Evolutionary conservation across 2,888 invertebrate genomes (phyloP), one percentile per base, ranked within the genome.

Genomic region (Rhimphoctona megacephalus): DNA sequence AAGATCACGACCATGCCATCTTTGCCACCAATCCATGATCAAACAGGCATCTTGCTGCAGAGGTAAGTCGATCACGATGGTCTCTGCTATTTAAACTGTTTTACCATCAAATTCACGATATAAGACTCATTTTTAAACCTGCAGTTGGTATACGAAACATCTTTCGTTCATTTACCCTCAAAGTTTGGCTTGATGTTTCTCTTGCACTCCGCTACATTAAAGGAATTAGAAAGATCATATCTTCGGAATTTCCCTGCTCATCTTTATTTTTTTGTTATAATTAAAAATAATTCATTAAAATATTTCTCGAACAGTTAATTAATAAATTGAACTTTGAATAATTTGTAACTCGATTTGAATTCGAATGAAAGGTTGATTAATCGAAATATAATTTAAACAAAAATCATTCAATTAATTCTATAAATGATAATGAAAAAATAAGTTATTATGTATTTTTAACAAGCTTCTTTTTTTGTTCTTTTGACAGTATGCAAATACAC

Each of bases 401-500:
- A n/a, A 54, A n/a, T 54, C 6, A 22, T 5, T 54, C 22, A 6
- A 54, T 1, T 6, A 22, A n/a, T 19, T 49, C 17, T 49, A n/a
- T 54, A 1, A 54, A 7, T 22, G 11, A 25, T 25, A 0, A 25
- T n/a, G 17, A 72, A 22, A 49, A 17, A 0, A 33, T 19, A 39
- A 2, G 8, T 22, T 33, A 33, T 19, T 74, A 2, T 17, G 9
- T 22, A 39, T 4, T 73, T 30, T 33, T 33, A 64, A 67, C 73
- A 70, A 64, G 69, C 79, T 39, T 39, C 9, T 39, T 52, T 19
- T 79, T 69, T 87, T 87, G 86, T 83, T 78, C 87, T 57, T 92
- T 92, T 97, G 97, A 92, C 97, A 97, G 97, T 97, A 89, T 97
- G 97, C 96, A 97, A 97, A 95, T 97, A 97, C 95, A 96, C 97